Evolutionary conservation across 2,888 invertebrate genomes (phyloP), one percentile per base, ranked within the genome.

Genomic region (Patella ulyssiponensis): DNA sequence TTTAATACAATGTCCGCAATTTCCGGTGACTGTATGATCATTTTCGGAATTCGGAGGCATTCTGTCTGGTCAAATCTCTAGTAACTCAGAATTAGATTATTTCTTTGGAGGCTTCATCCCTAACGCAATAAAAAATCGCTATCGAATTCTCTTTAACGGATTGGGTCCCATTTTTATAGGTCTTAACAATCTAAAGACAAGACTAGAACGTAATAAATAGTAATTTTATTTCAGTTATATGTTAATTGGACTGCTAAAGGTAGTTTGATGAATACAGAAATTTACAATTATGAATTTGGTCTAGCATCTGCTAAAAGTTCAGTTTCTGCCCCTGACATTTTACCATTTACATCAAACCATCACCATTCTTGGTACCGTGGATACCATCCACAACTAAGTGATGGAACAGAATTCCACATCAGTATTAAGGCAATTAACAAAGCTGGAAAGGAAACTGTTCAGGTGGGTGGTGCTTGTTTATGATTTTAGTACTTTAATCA

Each of bases 231-330:
- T 64, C 74, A 85, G 85, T 69, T 86, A 17, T 78, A 81, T 56
- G 20, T 86, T 44, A 83, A 83, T 20, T 88, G 87, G 87, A 80
- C 82, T n/a, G 82, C 81, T 14, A 75, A 77, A 27, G 81, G 82
- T 52, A 71, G 74, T 2, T 44, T 44, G 44, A 44, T 44, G 44
- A 64, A 23, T 20, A 81, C 83, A 58, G 82, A 81, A 56, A 83
- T 88, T 27, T 77, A 82, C 75, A 82, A 84, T 71, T 86, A 83
- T 76, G 79, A 85, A 74, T 80, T 86, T 51, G 86, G 84, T 27
- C 74, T 88, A 17, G 80, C 85, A 17, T 82, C 82, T n/a, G 56
- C 20, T 11, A 17, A 14, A 33, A 64, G 71, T n/a, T 72, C 69
- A 23, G 75, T 79, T 33, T 74, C 64, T 5, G 81, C 77, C 15